phyloP scores from a whole-genome alignment of 2,113 vertebrate genomes.

The Rhipidura dahli region DNA sequence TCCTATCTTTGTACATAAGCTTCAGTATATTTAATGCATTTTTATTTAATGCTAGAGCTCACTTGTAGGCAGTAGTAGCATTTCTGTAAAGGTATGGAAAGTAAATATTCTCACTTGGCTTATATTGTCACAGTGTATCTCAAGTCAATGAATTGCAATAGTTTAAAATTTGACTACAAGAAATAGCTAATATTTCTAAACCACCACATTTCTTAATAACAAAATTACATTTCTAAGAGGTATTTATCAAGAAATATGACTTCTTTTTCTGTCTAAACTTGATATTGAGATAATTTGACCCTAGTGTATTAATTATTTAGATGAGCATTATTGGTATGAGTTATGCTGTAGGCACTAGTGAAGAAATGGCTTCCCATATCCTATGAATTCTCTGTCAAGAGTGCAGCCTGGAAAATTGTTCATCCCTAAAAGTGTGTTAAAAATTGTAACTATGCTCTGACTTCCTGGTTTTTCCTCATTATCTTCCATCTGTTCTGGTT shows the following conservation, averaged over 20 bases:
- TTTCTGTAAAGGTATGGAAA: not conserved
- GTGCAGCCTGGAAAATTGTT: not conserved
- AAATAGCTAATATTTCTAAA: not conserved
- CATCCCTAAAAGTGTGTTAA: not conserved
- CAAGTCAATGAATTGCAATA: not conserved
- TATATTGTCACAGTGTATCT: not conserved
- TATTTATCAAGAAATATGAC: not conserved
- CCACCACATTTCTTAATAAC: not conserved
- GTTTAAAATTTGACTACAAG: not conserved
- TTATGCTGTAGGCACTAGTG: not conserved
- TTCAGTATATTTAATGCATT: not conserved
- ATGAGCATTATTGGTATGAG: not conserved
- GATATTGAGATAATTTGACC: not conserved
- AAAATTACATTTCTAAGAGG: not conserved
- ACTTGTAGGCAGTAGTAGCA: not conserved
- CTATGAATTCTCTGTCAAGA: conserved; percentile 8
- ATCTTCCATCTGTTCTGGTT: conserved; percentile 44
- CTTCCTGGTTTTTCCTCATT: conserved; percentile 37
- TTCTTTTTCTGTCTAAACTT: not conserved
- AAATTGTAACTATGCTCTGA: not conserved
- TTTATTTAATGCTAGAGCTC: not conserved
- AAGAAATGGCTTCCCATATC: not conserved
- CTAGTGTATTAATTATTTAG: not conserved
- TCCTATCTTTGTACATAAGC: not conserved
- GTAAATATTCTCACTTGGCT: not conserved